A percentile compares a stretch with the other conserved stretches of the same genome.
Evolutionary conservation across 2,113 vertebrate species (phyloP).

Genomic region (Gambusia affinis): DNA sequence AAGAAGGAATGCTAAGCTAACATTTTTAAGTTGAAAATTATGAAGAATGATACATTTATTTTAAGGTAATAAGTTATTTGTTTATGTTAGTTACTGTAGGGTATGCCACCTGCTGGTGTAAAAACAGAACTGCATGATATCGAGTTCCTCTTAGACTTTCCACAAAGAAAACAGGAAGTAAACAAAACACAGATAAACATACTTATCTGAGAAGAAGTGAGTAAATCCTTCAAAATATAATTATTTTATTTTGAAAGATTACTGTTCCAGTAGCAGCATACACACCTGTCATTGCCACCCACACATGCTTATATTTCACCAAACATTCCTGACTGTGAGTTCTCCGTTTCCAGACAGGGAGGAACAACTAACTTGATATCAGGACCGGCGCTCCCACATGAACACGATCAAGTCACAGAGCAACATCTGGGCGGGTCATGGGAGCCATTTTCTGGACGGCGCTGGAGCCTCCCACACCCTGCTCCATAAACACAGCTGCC

Average conservation of each 20-base stretch:
- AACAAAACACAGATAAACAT: neutral
- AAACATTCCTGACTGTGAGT: slow-evolving; percentile 22
- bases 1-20: no score
- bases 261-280: neutral
- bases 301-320: slow-evolving; percentile 24
- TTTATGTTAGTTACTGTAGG: no score
- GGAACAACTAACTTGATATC: slow-evolving; percentile 59
- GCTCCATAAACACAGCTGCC: slow-evolving; percentile 73
- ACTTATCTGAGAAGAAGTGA: neutral
- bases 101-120: no score
- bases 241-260: neutral
- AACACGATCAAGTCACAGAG: slow-evolving; percentile 56
- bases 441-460: slow-evolving; percentile 51
- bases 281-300: slow-evolving; percentile 18
- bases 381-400: slow-evolving; percentile 44
- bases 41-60: no score
- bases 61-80: no score
- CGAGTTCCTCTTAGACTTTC: neutral
- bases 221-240: neutral
- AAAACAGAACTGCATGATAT: no score
- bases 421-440: slow-evolving; percentile 63
- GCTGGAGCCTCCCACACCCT: slow-evolving; percentile 55
- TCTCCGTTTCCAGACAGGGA: slow-evolving; percentile 39
- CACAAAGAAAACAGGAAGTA: neutral
- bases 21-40: no score